Percentiles rank a stretch among this genome's conserved stretches.
Evolutionary conservation across 2,113 vertebrate species (phyloP).

Genomic region (Daboia siamensis): DNA sequence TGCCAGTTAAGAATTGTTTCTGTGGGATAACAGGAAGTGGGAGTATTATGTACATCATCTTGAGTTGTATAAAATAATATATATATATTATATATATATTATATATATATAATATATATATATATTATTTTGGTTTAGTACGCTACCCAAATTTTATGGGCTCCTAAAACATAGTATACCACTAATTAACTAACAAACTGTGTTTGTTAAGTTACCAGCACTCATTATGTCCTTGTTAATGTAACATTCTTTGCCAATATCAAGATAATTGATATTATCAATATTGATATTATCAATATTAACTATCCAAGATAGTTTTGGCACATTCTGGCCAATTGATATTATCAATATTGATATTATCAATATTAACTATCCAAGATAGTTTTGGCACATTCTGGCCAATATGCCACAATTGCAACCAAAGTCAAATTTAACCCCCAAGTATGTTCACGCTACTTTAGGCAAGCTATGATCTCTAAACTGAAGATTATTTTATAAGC

Average conservation of each 20-base stretch:
- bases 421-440: background rate
- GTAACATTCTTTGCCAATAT: background rate
- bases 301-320: background rate
- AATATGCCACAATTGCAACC: background rate
- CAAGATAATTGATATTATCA: background rate
- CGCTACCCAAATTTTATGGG: background rate
- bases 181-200: background rate
- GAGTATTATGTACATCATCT: background rate
- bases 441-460: background rate
- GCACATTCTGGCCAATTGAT: background rate
- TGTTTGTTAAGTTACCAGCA: background rate
- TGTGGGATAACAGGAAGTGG: background rate
- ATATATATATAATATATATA: too few species aligned
- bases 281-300: background rate
- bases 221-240: background rate
- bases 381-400: background rate
- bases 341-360: background rate
- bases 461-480: background rate
- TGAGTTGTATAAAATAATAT: background rate
- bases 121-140: too few species aligned
- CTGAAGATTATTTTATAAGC: background rate
- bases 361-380: background rate
- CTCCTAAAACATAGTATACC: background rate
- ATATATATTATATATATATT: too few species aligned
- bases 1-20: too few species aligned